A percentile compares a stretch with the other conserved stretches of the same genome.
phyloP scores from a whole-genome alignment of 2,113 vertebrate species.

The Oncorhynchus tshawytscha region DNA sequence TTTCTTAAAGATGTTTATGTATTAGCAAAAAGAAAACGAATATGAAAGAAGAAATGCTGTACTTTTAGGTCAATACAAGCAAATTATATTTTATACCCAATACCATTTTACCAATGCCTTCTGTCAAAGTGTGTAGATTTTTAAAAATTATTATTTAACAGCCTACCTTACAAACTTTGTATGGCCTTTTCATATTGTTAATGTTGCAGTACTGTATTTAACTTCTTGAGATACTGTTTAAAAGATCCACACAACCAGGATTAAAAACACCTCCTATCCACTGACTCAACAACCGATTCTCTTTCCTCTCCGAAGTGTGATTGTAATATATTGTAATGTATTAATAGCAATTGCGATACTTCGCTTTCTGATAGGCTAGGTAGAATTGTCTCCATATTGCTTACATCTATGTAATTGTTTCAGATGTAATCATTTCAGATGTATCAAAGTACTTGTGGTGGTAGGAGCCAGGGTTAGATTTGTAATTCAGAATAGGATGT shows the following conservation, averaged over 20 bases:
- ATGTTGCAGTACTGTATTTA: background rate
- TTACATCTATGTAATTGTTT: too few relatives aligned
- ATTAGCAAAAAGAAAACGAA: background rate
- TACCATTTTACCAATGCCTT: background rate
- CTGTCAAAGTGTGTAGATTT: background rate
- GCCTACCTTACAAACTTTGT: background rate
- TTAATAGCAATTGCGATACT: too few relatives aligned
- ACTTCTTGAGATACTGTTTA: background rate
- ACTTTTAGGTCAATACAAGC: constrained; percentile 14
- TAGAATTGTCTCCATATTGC: too few relatives aligned
- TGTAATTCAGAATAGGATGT: background rate
- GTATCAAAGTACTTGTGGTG: too few relatives aligned
- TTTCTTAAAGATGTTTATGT: constrained; percentile 16
- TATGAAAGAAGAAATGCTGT: too few relatives aligned
- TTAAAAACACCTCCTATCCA: background rate
- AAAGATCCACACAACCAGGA: background rate
- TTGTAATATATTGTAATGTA: background rate
- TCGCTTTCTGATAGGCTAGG: too few relatives aligned
- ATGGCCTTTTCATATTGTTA: background rate
- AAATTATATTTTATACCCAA: constrained; percentile 1
- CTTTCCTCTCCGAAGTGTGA: background rate
- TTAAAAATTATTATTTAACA: background rate
- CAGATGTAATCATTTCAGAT: too few relatives aligned
- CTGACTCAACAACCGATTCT: background rate
- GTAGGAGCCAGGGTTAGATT: too few relatives aligned